Evolutionary conservation across 92 coral and sea anemone genomes (phyloP), one percentile per base, ranked within the genome.

Genomic region (Isaurus tuberculatus): DNA sequence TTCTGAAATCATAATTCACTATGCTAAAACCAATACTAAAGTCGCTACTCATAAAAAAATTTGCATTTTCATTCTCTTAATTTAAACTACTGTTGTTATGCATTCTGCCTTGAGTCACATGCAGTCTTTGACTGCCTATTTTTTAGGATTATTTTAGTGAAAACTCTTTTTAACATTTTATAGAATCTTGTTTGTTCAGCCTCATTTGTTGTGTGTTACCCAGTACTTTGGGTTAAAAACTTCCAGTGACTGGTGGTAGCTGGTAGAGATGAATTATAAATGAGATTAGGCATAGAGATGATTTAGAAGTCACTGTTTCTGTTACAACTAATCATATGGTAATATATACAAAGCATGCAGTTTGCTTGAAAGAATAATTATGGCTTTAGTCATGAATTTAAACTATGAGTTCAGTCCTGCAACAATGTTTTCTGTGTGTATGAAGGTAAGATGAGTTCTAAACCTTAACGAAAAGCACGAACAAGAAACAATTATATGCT

Each of bases 181-280:
- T n/a, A n/a, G n/a, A n/a, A n/a, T n/a, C n/a, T n/a, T n/a, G n/a
- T n/a, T n/a, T n/a, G n/a, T n/a, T n/a, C n/a, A n/a, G n/a, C n/a
- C n/a, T n/a, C n/a, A n/a, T n/a, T n/a, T n/a, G n/a, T n/a, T n/a
- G n/a, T n/a, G n/a, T n/a, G n/a, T n/a, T n/a, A n/a, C n/a, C n/a
- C n/a, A 64, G 44, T 33, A 67, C 10, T 67, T 33, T 58, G 31
- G 25, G 34, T 36, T 36, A 36, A 34, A 25, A 44, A 32, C 70
- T 58, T 63, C 13, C 20, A 36, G 58, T 34, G 33, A 14, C 82
- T 31, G 82, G 82, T 77, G 68, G 69, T 58, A 34, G 48, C 82
- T 32, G 82, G 55, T 77, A 36, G 36, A 23, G 15, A 60, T 63
- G 22, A 77, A 77, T 58, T 10, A 77, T 77, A 13, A 77, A 77